Percentiles rank a stretch among this genome's conserved stretches.
These are phyloP conservation scores for Pao palembangensis DNA, from an alignment of 2,113 vertebrate species.

Conservation along the genomic window DNA sequence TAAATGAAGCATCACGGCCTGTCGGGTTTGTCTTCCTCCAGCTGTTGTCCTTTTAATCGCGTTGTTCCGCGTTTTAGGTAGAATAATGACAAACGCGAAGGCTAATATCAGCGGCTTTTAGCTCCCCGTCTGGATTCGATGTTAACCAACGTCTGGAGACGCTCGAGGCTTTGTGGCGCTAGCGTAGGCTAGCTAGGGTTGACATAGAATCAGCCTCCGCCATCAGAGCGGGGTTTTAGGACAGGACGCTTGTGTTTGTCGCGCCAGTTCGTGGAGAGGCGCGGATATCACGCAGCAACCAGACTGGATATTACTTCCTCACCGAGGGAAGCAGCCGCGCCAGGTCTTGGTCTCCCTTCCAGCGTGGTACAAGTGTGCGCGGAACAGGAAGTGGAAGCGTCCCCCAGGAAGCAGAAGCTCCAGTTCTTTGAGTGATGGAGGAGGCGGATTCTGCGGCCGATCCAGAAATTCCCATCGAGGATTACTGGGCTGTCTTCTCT, in stretches of 20 bases:
- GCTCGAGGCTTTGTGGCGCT: conserved; percentile 1
- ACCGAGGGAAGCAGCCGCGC: conserved; percentile 17
- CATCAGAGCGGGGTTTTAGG: no score
- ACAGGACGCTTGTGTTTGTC: no score
- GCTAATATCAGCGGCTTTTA: conserved; percentile 49
- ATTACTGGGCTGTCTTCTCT: conserved; percentile 31
- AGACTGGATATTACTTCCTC: conserved; percentile 26
- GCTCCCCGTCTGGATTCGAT: conserved; percentile 32
- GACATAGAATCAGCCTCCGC: no score
- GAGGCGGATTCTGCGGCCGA: conserved; percentile 31
- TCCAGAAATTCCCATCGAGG: conserved; percentile 49
- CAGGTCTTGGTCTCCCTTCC: conserved; percentile 36
- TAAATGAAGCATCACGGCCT: conserved; percentile 66
- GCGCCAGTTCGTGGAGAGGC: neutral
- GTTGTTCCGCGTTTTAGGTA: conserved; percentile 50
- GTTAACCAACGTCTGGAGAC: conserved; percentile 10
- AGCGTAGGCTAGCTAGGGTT: neutral
- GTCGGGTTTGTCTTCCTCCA: conserved; percentile 48
- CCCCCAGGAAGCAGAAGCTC: conserved; percentile 35
- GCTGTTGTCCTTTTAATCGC: conserved; percentile 61
- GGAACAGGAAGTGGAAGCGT: conserved; percentile 31
- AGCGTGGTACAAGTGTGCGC: conserved; percentile 30
- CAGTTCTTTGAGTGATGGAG: conserved; percentile 48
- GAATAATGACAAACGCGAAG: conserved; percentile 36
- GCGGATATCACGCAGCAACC: conserved; percentile 17